phyloP scores from a whole-genome alignment of 2,797 vertebrate genomes.

The Sebastes iracundus region DNA sequence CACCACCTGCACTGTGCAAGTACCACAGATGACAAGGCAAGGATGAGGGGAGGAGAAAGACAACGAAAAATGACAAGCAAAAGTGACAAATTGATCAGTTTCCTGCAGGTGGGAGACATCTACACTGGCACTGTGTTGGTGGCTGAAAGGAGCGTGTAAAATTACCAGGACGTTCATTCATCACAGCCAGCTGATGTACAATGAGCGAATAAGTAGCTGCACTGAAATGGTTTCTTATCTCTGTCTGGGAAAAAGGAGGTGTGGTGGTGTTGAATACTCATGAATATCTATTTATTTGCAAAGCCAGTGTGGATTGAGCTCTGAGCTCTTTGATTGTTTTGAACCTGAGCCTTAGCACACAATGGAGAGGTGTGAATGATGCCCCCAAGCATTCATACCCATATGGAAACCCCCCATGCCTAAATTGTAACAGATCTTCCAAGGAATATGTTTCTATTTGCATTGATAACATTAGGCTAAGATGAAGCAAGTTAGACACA shows the following conservation, averaged over 20 bases:
- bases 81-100: conserved; percentile 41
- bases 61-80: conserved; percentile 36
- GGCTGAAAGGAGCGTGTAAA: conserved; percentile 32
- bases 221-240: conserved; percentile 35
- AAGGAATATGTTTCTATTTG: background rate
- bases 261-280: conserved; percentile 25
- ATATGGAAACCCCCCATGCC: background rate
- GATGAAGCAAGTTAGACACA: background rate
- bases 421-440: background rate
- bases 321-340: conserved; percentile 15
- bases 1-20: conserved; percentile 44
- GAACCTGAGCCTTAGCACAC: conserved; percentile 49
- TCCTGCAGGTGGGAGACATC: conserved; percentile 53
- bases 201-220: conserved; percentile 2
- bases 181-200: conserved; percentile 14
- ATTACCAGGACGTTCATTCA: conserved; percentile 44
- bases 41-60: background rate
- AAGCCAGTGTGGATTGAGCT: conserved; percentile 20
- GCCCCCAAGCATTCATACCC: background rate
- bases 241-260: background rate
- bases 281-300: conserved; percentile 58
- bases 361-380: conserved; percentile 52
- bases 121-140: background rate
- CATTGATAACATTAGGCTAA: background rate
- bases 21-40: conserved; percentile 20